Percentiles rank a stretch among this genome's conserved stretches.
These are phyloP conservation scores for Oscheius sp. DNA, from an alignment of 2,888 invertebrate genomes.

Conservation along the genomic window DNA sequence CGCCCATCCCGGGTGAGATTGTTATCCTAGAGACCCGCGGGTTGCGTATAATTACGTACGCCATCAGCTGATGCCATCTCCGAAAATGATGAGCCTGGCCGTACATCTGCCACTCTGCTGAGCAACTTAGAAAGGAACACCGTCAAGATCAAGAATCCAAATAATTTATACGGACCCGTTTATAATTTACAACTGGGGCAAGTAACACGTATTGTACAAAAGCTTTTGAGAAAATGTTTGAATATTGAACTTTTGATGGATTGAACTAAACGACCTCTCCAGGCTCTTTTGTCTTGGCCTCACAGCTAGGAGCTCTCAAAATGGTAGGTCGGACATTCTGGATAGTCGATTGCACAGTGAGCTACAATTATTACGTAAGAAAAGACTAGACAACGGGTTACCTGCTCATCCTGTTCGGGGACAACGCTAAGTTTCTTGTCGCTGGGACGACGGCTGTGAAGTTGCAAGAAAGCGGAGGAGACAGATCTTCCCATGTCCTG, in stretches of 20 bases:
- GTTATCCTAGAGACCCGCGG: slow-evolving; percentile 27
- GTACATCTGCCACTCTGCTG: slow-evolving; percentile 20
- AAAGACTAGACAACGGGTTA: slow-evolving; percentile 16
- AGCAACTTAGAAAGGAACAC: neutral
- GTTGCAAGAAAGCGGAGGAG: slow-evolving; percentile 43
- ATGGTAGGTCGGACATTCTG: slow-evolving; percentile 59
- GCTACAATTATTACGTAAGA: slow-evolving; percentile 42
- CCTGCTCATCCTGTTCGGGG: slow-evolving; percentile 71
- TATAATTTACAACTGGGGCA: neutral
- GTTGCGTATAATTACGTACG: slow-evolving; percentile 23
- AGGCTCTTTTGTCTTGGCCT: slow-evolving; percentile 19
- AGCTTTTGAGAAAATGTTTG: neutral
- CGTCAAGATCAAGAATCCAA: neutral
- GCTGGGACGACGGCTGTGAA: slow-evolving; percentile 44
- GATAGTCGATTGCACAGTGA: slow-evolving; percentile 60
- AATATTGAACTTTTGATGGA: neutral
- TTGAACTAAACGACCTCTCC: neutral
- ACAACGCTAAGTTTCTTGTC: slow-evolving; percentile 70
- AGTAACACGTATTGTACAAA: slow-evolving; percentile 18
- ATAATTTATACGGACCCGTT: neutral
- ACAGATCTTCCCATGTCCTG: slow-evolving; percentile 37
- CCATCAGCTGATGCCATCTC: slow-evolving; percentile 37
- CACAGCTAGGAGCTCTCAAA: slow-evolving; percentile 39
- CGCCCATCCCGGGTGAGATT: slow-evolving; percentile 17
- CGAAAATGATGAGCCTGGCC: slow-evolving; percentile 30